Evolutionary conservation across 1,140 invertebrate genomes (phyloP), one percentile per base, ranked within the genome.

Genomic region (Pseudomyrmex cubaensis): DNA sequence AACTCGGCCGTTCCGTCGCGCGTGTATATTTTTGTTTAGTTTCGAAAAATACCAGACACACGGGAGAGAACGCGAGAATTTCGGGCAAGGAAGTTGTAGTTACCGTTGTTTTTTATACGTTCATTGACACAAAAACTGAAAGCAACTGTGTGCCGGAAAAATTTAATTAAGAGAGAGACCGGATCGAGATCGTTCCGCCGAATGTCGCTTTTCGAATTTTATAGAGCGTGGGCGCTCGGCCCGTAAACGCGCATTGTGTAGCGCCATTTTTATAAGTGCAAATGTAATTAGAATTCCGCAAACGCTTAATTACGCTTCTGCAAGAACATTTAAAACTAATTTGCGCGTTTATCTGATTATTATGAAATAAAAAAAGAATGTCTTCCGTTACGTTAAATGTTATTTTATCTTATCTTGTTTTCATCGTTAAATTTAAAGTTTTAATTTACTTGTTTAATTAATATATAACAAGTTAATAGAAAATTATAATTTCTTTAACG

Each of bases 141-240:
- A 5, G 22, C 20, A 54, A 22, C 44, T n/a, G n/a, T 2, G 66
- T 1, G 64, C n/a, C 46, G 66, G 66, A 46, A 35, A 62, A 80
- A 70, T 59, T 78, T 59, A 70, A 72, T 80, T 67, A 48, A 48
- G 54, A 72, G 52, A 35, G 35, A 35, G 35, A 35, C 64, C 13
- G 20, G 15, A 61, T 80, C 61, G 17, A 78, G 52, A 78, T 61
- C 20, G 44, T 59, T 59, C 15, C 61, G 15, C 25, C 12, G 8
- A 59, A 22, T 50, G 52, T 80, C 54, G 44, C 15, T 48, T 35
- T 13, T 17, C 17, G 15, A 56, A 56, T 7, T 80, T 70, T 50
- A 72, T 48, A 50, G 15, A 80, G 64, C 52, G 62, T 67, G 13
- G 35, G 25, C 13, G 22, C 63, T 3, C 46, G 52, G 46, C 15